A percentile compares a stretch with the other conserved stretches of the same genome.
Conservation (phyloP, 2,888 invertebrate species). For the Mimachlamys varia region DNA sequence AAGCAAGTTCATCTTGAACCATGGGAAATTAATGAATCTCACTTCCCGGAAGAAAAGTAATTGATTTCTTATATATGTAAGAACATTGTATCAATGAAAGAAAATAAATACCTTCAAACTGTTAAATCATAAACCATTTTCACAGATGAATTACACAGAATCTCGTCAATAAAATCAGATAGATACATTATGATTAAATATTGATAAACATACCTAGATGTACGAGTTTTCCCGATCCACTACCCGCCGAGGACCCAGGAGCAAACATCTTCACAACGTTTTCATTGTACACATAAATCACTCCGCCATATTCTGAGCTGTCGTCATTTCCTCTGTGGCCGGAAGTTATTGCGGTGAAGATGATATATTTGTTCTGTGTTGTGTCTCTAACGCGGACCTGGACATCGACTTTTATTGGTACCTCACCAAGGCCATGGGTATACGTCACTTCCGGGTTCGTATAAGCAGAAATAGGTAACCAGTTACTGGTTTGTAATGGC, state of each 20-base stretch:
- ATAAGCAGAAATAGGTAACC: constrained; percentile 47
- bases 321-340: constrained; percentile 43
- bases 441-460: constrained; percentile 40
- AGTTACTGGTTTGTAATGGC: constrained; percentile 39
- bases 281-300: constrained; percentile 48
- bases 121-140: not conserved
- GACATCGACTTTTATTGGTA: constrained; percentile 52
- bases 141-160: not conserved
- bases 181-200: too few relatives aligned
- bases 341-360: constrained; percentile 45
- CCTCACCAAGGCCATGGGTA: constrained; percentile 40
- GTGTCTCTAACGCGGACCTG: constrained; percentile 43
- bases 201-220: constrained; percentile 42
- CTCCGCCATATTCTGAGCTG: constrained; percentile 43
- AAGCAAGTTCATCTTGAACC: too few relatives aligned
- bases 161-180: not conserved
- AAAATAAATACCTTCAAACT: too few relatives aligned
- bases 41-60: too few relatives aligned
- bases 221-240: constrained; percentile 47
- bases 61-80: too few relatives aligned
- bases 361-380: constrained; percentile 6
- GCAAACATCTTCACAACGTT: constrained; percentile 45
- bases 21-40: too few relatives aligned
- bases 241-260: constrained; percentile 39
- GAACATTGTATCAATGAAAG: too few relatives aligned